Evolutionary conservation across 2,113 vertebrate species (phyloP).

Genomic region (Thalassarche chlororhynchos): DNA sequence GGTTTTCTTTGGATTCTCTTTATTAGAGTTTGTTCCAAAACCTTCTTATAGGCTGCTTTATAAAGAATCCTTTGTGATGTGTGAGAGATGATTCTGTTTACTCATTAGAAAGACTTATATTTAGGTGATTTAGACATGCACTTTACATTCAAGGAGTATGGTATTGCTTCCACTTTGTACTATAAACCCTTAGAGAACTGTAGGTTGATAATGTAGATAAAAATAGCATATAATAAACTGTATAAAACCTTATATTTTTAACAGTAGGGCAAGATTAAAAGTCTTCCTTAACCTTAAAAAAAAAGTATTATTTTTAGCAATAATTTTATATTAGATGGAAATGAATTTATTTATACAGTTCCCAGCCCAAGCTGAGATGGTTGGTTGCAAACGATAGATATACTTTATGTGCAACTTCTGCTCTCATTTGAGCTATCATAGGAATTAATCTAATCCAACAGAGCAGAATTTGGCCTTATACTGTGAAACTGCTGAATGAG

Average conservation of each 20-base stretch:
- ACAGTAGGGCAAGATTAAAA: neutral
- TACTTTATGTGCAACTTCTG: neutral
- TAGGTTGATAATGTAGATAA: slow-evolving; percentile 10
- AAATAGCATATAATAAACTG: neutral
- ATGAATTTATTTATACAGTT: neutral
- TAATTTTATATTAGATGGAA: slow-evolving; percentile 57
- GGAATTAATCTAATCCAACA: neutral
- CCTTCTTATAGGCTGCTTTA: neutral
- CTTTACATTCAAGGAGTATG: slow-evolving; percentile 25
- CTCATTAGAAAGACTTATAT: neutral
- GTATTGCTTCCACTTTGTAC: slow-evolving; percentile 9
- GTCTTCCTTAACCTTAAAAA: slow-evolving; percentile 21
- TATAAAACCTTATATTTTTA: slow-evolving; percentile 8
- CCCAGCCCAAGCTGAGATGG: neutral
- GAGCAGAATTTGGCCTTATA: slow-evolving; percentile 16
- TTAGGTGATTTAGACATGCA: neutral
- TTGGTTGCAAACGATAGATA: neutral
- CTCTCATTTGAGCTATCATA: neutral
- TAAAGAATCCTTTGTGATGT: neutral
- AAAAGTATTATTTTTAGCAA: slow-evolving; percentile 48
- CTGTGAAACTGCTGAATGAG: neutral
- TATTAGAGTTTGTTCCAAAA: neutral
- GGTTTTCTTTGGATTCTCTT: neutral
- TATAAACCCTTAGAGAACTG: neutral
- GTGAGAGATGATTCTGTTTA: neutral